phyloP scores from a whole-genome alignment of 1,140 invertebrate species.

The Aphis gossypii region DNA sequence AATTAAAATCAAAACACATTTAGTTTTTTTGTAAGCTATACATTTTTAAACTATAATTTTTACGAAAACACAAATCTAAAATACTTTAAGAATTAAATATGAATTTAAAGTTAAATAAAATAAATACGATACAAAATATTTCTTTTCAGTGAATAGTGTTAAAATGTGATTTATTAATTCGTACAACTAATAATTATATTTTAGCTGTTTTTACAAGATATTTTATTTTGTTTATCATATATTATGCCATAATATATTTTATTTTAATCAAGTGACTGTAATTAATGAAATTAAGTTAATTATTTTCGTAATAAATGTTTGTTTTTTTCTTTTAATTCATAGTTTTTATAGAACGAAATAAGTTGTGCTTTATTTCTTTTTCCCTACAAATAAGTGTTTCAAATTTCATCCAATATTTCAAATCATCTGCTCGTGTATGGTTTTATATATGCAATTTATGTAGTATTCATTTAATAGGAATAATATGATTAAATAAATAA shows the following conservation, averaged over 20 bases:
- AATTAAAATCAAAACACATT: too few species aligned
- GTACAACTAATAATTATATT: too few species aligned
- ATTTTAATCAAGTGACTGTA: too few species aligned
- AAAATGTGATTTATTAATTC: neutral
- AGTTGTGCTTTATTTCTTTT: neutral
- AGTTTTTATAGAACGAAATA: neutral
- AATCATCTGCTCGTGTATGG: too few species aligned
- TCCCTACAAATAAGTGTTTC: neutral
- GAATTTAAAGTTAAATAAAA: neutral
- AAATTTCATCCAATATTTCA: too few species aligned
- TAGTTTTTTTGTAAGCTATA: neutral
- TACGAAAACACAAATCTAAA: neutral
- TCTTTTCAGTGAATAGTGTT: neutral
- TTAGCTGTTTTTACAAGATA: neutral
- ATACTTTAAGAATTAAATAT: neutral
- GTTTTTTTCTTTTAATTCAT: neutral
- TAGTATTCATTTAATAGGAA: neutral
- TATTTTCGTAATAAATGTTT: neutral
- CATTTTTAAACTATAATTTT: neutral
- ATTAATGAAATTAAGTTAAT: neutral
- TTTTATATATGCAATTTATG: too few species aligned
- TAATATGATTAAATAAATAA: neutral
- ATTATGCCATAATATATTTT: too few species aligned
- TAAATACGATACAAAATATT: neutral
- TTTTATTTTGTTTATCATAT: neutral